Evolutionary conservation across 2,113 vertebrate genomes (phyloP).

Genomic region (Pomatorhinus ruficollis): DNA sequence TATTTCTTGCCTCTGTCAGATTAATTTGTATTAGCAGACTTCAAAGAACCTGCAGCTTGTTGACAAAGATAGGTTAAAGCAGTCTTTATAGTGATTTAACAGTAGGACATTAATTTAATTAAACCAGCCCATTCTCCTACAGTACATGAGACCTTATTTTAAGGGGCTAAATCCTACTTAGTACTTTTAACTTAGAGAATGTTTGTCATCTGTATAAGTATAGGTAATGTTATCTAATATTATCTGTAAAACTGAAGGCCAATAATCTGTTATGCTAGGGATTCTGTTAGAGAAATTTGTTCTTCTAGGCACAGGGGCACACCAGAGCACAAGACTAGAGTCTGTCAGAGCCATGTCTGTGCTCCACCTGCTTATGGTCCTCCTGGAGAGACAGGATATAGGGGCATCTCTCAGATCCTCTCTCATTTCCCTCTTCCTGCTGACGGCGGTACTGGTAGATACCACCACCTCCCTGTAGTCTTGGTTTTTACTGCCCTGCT

Average conservation of each 20-base stretch:
- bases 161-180: not conserved
- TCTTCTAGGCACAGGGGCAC: rapidly evolving
- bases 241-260: not conserved
- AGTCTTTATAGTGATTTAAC: not conserved
- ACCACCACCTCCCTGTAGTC: rapidly evolving
- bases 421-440: not conserved
- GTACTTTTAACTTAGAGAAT: not conserved
- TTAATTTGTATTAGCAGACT: not conserved
- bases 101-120: not conserved
- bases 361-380: not conserved
- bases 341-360: not conserved
- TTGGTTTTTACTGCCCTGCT: not conserved
- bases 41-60: not conserved
- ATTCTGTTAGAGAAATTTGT: not conserved
- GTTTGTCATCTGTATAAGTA: not conserved
- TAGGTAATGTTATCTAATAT: not conserved
- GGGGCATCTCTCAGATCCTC: not conserved
- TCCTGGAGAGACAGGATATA: not conserved
- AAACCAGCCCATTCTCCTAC: not conserved
- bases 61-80: not conserved
- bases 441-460: not conserved
- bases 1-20: not conserved
- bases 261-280: not conserved
- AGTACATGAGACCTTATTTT: not conserved
- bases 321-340: not conserved